Conservation (phyloP, 2,888 invertebrate species). For the Lucinisca nassula region DNA sequence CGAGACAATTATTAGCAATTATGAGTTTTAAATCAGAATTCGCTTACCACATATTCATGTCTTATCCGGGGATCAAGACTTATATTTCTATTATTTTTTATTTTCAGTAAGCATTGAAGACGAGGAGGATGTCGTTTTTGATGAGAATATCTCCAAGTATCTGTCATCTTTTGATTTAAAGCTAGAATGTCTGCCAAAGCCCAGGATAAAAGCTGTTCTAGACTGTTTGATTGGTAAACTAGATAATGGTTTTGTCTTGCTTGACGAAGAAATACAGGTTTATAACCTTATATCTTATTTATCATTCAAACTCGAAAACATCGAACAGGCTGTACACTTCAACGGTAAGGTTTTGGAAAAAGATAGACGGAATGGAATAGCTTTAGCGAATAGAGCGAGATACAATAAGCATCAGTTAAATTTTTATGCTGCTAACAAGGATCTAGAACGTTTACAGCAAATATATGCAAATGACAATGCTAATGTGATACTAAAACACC, state of each 20-base stretch:
- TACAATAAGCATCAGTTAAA: background rate
- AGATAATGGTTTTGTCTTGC: background rate
- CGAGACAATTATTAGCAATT: too few species aligned
- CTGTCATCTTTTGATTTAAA: background rate
- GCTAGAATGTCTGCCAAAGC: background rate
- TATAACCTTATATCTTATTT: background rate
- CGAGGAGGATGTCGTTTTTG: background rate
- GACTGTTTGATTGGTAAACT: background rate
- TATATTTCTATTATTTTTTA: too few species aligned
- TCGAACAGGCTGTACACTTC: background rate
- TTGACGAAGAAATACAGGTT: background rate
- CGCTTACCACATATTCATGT: too few species aligned
- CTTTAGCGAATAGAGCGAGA: background rate
- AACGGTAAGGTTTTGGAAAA: background rate
- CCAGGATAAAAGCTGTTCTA: background rate
- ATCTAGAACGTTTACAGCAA: background rate
- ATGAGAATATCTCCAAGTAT: background rate
- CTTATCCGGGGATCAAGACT: too few species aligned
- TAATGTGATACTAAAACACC: background rate
- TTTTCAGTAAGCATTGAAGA: background rate
- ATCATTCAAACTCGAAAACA: background rate
- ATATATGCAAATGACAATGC: background rate
- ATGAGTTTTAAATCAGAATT: too few species aligned
- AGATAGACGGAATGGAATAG: background rate
- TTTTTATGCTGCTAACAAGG: background rate